Conservation (phyloP, 1,140 invertebrate genomes). For the Euwallacea fornicatus region DNA sequence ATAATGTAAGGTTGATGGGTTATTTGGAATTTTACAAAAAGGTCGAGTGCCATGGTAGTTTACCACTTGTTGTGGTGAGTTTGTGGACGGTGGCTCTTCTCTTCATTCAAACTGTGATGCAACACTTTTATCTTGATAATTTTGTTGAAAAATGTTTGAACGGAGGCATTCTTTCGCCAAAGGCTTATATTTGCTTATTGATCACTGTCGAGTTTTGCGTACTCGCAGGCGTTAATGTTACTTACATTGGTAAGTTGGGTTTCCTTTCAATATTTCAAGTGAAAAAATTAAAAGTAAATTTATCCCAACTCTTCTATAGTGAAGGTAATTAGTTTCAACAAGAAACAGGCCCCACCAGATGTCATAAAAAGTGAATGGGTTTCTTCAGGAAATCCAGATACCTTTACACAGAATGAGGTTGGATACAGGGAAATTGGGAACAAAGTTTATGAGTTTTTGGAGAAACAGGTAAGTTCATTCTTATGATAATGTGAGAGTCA, state of each 20-base stretch:
- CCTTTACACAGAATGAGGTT: constrained; percentile 58
- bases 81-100: constrained; percentile 64
- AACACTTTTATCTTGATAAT: constrained; percentile 64
- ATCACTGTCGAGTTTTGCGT: constrained; percentile 60
- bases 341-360: constrained; percentile 58
- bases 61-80: constrained; percentile 65
- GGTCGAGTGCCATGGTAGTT: constrained; percentile 60
- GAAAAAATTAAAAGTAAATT: neutral
- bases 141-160: constrained; percentile 62
- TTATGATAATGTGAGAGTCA: neutral
- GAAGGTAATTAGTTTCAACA: constrained; percentile 63
- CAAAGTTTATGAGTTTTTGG: constrained; percentile 63
- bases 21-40: constrained; percentile 70
- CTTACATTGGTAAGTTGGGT: constrained; percentile 62
- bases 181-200: constrained; percentile 60
- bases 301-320: constrained; percentile 51
- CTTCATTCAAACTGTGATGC: constrained; percentile 62
- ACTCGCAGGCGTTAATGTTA: constrained; percentile 59
- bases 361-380: constrained; percentile 62
- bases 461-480: constrained; percentile 60
- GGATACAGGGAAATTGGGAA: constrained; percentile 60
- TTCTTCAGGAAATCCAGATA: constrained; percentile 56
- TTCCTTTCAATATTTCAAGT: neutral
- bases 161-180: constrained; percentile 60
- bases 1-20: constrained; percentile 61